phyloP scores from a whole-genome alignment of 2,888 invertebrate genomes.

The Griposia aprilina region DNA sequence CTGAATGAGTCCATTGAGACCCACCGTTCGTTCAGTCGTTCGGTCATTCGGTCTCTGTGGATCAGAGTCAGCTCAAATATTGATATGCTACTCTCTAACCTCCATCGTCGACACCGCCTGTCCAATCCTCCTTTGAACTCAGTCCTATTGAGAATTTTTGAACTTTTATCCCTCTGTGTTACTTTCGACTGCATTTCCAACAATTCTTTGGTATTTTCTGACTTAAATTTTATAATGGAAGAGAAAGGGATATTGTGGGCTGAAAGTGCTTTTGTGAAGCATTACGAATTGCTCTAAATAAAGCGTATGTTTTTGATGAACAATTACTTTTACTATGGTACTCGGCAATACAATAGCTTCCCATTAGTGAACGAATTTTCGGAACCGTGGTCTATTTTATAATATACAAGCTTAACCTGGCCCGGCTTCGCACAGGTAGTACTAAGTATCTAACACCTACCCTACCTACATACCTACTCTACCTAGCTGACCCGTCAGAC shows the following conservation, averaged over 20 bases:
- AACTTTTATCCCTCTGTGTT: slow-evolving; percentile 33
- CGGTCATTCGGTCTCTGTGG: slow-evolving; percentile 17
- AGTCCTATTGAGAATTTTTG: slow-evolving; percentile 39
- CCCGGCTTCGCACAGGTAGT: too few species aligned
- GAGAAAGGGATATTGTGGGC: neutral
- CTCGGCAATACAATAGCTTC: neutral
- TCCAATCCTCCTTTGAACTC: slow-evolving; percentile 51
- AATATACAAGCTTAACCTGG: too few species aligned
- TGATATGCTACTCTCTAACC: slow-evolving; percentile 46
- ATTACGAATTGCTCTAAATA: neutral
- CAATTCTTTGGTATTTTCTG: slow-evolving; percentile 19
- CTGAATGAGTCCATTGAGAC: slow-evolving; percentile 36
- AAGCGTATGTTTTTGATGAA: neutral
- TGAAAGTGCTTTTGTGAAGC: neutral
- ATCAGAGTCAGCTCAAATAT: slow-evolving; percentile 53
- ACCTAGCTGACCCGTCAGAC: too few species aligned
- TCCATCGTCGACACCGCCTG: slow-evolving; percentile 38
- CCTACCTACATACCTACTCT: too few species aligned
- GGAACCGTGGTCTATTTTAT: neutral
- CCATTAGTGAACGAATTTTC: neutral
- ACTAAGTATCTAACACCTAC: too few species aligned
- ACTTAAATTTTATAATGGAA: neutral
- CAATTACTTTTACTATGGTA: too few species aligned
- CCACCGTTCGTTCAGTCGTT: slow-evolving; percentile 13
- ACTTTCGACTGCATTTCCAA: slow-evolving; percentile 31